Evolutionary conservation across 64 coral and sea anemone genomes (phyloP), one percentile per base, ranked within the genome.

Genomic region (Pocillopora damicornis): DNA sequence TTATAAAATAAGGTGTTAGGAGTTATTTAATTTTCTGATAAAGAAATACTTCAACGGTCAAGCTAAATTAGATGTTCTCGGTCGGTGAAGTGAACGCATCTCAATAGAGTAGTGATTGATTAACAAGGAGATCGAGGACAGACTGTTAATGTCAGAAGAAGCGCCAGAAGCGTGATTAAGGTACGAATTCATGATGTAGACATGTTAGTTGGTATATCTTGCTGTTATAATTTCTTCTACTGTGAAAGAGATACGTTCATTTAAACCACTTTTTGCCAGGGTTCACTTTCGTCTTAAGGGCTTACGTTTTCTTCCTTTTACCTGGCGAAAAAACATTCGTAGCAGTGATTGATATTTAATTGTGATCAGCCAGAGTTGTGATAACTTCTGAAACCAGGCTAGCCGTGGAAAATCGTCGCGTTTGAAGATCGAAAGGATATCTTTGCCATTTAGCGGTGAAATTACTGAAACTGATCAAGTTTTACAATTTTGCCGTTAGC

Each of bases 11-110:
- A 85, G 81, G 64, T 37, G 80, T 45, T 83, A 16, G 61, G 23
- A 34, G 17, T 65, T 83, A 58, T 56, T 63, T 81, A 20, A 20
- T 84, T 58, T 36, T 72, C 35, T 57, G n/a, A 72, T 85, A 85
- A 7, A 85, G 60, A 72, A 37, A 65, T 45, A 37, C 63, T 18
- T 30, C 60, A 67, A 15, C 62, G 35, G 80, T 85, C 64, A 20
- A 37, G 63, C 63, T 56, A n/a, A 37, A 38, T 85, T 72, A 85
- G 71, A 58, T 85, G 71, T 36, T 71, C 66, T 73, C 57, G 20
- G 16, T 22, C 72, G 51, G 11, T 37, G 38, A 65, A 66, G 5
- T 63, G 45, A 72, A 58, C 81, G 51, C 64, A 17, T 25, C 61
- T 42, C 5, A 66, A 35, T 61, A 3, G 38, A 4, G 42, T 9